These are phyloP conservation scores for Elmis aenea DNA, from an alignment of 2,888 invertebrate species.

Conservation along the genomic window DNA sequence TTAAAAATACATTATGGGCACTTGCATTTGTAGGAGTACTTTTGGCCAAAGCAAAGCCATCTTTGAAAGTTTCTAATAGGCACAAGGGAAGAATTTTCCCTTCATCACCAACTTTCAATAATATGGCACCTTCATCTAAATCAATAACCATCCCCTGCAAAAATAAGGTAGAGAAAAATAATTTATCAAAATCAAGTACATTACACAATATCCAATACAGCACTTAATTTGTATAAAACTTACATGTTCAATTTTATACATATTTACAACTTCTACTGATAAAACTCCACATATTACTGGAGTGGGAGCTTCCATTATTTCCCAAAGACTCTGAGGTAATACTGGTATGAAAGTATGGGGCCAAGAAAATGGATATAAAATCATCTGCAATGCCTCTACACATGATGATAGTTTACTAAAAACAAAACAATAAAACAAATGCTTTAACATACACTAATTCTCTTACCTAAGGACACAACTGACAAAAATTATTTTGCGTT, in stretches of 20 bases:
- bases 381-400: constrained; percentile 67
- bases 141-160: constrained; percentile 70
- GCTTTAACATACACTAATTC: constrained; percentile 1
- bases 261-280: constrained; percentile 42
- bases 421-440: constrained; percentile 26
- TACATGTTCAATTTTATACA: constrained; percentile 54
- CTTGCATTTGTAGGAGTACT: constrained; percentile 49
- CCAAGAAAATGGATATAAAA: constrained; percentile 80
- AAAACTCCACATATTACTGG: constrained; percentile 73
- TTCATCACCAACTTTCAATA: constrained; percentile 71
- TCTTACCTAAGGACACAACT: constrained; percentile 65
- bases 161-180: constrained; percentile 1
- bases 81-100: constrained; percentile 67
- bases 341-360: constrained; percentile 77
- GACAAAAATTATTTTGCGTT: constrained; percentile 70
- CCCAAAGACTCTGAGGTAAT: constrained; percentile 64
- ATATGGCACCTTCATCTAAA: constrained; percentile 59
- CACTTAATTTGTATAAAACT: constrained; percentile 45
- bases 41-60: constrained; percentile 50
- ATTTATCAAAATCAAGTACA: constrained; percentile 9
- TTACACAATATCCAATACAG: constrained; percentile 4
- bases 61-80: constrained; percentile 63
- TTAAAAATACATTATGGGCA: constrained; percentile 66
- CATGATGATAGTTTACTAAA: constrained; percentile 66
- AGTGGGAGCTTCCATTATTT: constrained; percentile 67